Base-by-base conservation (phyloP, 37 sponge, comb jelly and placozoan genomes). In the Dysidea cf. avara region DNA sequence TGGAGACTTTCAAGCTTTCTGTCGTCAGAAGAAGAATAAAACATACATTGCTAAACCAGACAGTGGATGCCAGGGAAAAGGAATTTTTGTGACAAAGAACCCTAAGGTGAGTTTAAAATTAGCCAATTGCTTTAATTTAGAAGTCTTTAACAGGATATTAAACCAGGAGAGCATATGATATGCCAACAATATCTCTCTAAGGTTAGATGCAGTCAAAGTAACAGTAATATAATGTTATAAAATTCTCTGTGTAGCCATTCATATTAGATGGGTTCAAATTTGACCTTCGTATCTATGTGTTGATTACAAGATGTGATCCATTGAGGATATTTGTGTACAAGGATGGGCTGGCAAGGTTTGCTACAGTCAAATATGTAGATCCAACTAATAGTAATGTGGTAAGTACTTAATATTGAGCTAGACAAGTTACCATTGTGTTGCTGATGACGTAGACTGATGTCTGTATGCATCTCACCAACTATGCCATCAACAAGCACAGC, bases 401-500 rank as follows among this genome's bases (percentile, higher is more conserved):
- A 57, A 66, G 76, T 61, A 39, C 21, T 1, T 16, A 49, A 22
- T 7, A 22, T 4, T 65, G 28, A 31, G 18, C 39, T n/a, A n/a
- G n/a, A n/a, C n/a, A n/a, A n/a, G n/a, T 22, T 39, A 55, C 39
- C 64, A 26, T 18, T 64, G 11, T 64, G 5, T 47, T 53, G 35
- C 56, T 16, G 35, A 33, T 53, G 14, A 20, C 77, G 22, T 64
- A 96, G 96, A 68, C 77, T 57, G 84, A 94, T 57, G 81, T 82
- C 32, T 90, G 80, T 59, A 92, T 99, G 96, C 99, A 99, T 47
- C 82, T 99, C 28, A 99, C 99, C 16, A 99, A 99, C 83, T 99
- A 99, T 75, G 90, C 99, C 51, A 94, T 99, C 52, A 99, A 95
- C 71, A 99, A 99, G 72, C 78, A 76, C 58, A 95, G 93, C 74